Base-by-base conservation (phyloP, 2,113 vertebrate genomes). In the Sylvicapra grimmia region DNA sequence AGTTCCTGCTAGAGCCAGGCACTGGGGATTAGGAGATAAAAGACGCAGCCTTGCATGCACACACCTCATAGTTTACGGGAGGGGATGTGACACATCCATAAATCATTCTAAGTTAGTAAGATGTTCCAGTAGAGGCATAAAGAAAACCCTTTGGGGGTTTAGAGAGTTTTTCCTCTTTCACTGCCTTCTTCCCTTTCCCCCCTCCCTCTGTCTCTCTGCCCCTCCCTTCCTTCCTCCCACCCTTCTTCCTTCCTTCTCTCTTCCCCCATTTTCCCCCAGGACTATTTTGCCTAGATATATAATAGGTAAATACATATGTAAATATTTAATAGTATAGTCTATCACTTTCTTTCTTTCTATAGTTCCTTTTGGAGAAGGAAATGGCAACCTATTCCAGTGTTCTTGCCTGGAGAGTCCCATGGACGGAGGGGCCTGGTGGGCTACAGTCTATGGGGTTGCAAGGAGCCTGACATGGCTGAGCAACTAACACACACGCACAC, bases 121-220 rank as follows among this genome's bases (percentile, higher is more conserved):
- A 16, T 44, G 49, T 86, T 54, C 92, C 33, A 79, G 72, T 29
- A 15, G 29, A 54, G 47, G 49, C 4, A 3, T 65, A 75, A 80
- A 61, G 40, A 95, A 87, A n/a, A 56, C 44, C 49, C 40, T 58
- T 27, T 56, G 75, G 63, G 23, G n/a, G 2, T 80, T 56, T 36
- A 12, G 87, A 96, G 47, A 61, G 25, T 47, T 92, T 72, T 29
- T 44, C 19, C 21, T 47, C 2, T 86, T 51, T 61, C n/a, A 23
- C 10, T n/a, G 16, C 36, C 36, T 16, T 56, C 54, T 79, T 6
- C 25, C 23, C 1, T 7, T 31, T n/a, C 33, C 58, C 80, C 33
- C 1, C 61, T 51, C 59, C 18, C 19, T 21, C 2, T 2, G 3
- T 7, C 3, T 15, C 33, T 5, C 53, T 14, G 27, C 7, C 10